A percentile compares a stretch with the other conserved stretches of the same genome.
Evolutionary conservation across 2,797 vertebrate genomes (phyloP).

Genomic region (Spea hammondii): DNA sequence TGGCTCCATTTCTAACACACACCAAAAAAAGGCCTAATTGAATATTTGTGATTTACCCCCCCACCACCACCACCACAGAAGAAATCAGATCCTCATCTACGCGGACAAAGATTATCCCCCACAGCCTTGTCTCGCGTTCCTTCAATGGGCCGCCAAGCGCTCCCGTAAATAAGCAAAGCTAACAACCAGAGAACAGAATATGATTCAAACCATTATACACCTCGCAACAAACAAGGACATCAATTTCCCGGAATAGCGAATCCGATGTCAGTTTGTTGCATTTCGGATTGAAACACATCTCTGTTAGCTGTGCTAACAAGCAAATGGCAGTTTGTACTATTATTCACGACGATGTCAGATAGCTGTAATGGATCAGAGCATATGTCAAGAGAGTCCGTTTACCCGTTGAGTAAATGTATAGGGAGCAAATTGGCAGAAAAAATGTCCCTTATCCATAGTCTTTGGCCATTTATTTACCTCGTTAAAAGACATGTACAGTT

Average conservation of each 20-base stretch:
- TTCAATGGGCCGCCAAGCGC: not conserved
- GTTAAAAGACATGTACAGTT: not conserved
- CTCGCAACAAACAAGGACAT: constrained; percentile 40
- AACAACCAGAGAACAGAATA: constrained; percentile 34
- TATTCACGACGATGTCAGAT: constrained; percentile 39
- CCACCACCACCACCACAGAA: not conserved
- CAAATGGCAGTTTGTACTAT: constrained; percentile 33
- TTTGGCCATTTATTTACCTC: constrained; percentile 3
- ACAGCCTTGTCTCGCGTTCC: not conserved
- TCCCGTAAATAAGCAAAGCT: constrained; percentile 42
- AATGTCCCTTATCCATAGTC: not conserved
- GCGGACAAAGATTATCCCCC: not conserved
- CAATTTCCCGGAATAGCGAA: constrained; percentile 37
- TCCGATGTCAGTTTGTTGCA: constrained; percentile 33
- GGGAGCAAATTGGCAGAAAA: not conserved
- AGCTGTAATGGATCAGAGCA: constrained; percentile 12
- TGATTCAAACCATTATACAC: constrained; percentile 46
- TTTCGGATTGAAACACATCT: constrained; percentile 38
- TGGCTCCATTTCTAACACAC: not conserved
- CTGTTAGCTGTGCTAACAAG: constrained; percentile 19
- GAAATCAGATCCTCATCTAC: not conserved
- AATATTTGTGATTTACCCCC: not conserved
- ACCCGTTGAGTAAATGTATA: constrained; percentile 13
- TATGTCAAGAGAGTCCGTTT: constrained; percentile 17
- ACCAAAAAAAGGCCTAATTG: not conserved